phyloP scores from a whole-genome alignment of 2,113 vertebrate species.

The Pollachius pollachius region DNA sequence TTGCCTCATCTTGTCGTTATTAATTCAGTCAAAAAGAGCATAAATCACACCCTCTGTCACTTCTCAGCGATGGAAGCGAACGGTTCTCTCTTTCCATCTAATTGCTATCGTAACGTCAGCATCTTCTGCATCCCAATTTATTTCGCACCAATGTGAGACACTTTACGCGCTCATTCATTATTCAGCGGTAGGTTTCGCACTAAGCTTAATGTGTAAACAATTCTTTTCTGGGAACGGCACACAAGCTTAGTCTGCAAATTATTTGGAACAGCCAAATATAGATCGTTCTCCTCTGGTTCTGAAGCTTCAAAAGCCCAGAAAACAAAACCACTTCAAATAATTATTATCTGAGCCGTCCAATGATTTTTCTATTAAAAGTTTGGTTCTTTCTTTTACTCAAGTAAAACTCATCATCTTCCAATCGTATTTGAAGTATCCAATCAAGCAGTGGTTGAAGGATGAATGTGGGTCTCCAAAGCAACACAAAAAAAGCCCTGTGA shows the following conservation, averaged over 20 bases:
- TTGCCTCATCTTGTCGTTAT: slow-evolving; percentile 19
- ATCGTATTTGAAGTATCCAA: too few species aligned
- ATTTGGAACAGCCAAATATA: too few species aligned
- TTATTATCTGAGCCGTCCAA: too few species aligned
- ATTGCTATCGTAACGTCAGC: slow-evolving; percentile 19
- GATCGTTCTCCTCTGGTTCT: too few species aligned
- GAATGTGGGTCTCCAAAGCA: too few species aligned
- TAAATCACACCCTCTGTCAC: neutral
- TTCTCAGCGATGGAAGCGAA: neutral
- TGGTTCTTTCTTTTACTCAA: too few species aligned
- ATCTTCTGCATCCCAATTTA: slow-evolving; percentile 23
- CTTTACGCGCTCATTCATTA: slow-evolving; percentile 41
- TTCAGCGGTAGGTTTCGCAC: slow-evolving; percentile 32
- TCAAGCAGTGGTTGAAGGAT: too few species aligned
- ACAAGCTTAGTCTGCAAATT: neutral
- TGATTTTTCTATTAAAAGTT: too few species aligned
- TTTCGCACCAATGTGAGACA: slow-evolving; percentile 11
- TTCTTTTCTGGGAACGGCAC: slow-evolving; percentile 13
- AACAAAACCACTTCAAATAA: too few species aligned
- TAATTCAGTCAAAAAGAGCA: slow-evolving; percentile 17
- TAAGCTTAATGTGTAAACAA: slow-evolving; percentile 8
- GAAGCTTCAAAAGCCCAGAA: too few species aligned
- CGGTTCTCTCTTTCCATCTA: neutral
- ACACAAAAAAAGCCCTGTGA: too few species aligned
- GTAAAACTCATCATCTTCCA: too few species aligned